A percentile compares a stretch with the other conserved stretches of the same genome.
Evolutionary conservation across 2,888 invertebrate genomes (phyloP).

Genomic region (Arctia plantaginis): DNA sequence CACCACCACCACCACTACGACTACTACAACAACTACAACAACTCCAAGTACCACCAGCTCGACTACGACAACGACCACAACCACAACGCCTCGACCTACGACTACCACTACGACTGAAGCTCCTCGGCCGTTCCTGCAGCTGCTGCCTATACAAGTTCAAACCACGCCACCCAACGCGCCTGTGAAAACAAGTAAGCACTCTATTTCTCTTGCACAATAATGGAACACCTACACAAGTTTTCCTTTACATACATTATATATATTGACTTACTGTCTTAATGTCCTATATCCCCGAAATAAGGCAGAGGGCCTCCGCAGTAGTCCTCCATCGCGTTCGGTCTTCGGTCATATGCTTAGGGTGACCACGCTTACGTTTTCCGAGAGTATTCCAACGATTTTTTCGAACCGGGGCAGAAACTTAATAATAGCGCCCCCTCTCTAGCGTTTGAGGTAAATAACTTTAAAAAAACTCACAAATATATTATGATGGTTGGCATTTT

Average conservation of each 20-base stretch:
- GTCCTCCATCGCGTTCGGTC: background rate
- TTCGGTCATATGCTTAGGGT: background rate
- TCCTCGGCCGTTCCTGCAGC: conserved; percentile 75
- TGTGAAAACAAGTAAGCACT: conserved; percentile 65
- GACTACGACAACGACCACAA: conserved; percentile 71
- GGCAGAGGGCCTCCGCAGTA: too few relatives aligned
- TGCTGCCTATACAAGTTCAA: conserved; percentile 74
- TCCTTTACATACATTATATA: background rate
- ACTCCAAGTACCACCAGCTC: conserved; percentile 77
- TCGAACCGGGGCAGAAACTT: too few relatives aligned
- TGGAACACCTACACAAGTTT: background rate
- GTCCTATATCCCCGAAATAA: background rate
- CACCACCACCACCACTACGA: conserved; percentile 67
- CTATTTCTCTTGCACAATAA: background rate
- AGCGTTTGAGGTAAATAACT: too few relatives aligned
- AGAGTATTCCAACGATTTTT: too few relatives aligned
- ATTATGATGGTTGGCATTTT: too few relatives aligned
- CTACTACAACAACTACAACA: conserved; percentile 73
- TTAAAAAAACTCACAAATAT: too few relatives aligned
- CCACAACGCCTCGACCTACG: conserved; percentile 62
- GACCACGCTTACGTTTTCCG: too few relatives aligned
- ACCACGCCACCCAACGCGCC: conserved; percentile 59
- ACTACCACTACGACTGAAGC: conserved; percentile 62
- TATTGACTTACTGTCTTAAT: too few relatives aligned
- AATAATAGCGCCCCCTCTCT: too few relatives aligned